Conservation (phyloP, 92 coral and sea anemone species). For the Epizoanthus illoricatus region DNA sequence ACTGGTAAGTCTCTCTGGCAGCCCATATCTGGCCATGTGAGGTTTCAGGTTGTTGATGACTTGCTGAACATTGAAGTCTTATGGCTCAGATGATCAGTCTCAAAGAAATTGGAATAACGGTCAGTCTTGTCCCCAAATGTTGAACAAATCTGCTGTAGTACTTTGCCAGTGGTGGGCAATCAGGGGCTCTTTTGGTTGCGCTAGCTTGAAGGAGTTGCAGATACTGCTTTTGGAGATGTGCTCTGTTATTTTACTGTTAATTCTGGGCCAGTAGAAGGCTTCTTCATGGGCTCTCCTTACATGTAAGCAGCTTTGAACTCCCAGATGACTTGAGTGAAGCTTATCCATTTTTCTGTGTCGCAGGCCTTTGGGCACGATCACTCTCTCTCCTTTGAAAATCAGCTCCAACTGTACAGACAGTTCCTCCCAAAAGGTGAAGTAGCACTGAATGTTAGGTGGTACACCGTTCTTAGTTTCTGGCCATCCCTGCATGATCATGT, state of each 20-base stretch:
- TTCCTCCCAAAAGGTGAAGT: slow-evolving; percentile 35
- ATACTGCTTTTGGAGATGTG: too few species aligned
- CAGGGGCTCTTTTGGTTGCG: too few species aligned
- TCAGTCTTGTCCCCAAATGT: not conserved
- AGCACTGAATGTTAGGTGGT: not conserved
- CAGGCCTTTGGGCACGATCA: slow-evolving; percentile 39
- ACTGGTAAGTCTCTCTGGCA: slow-evolving; percentile 40
- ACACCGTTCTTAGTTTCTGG: slow-evolving; percentile 22
- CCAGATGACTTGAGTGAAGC: too few species aligned
- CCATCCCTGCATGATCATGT: not conserved
- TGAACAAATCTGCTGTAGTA: slow-evolving; percentile 42
- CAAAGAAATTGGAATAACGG: too few species aligned
- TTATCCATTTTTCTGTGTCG: slow-evolving; percentile 10
- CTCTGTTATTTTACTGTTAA: too few species aligned
- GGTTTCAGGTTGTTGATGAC: slow-evolving; percentile 43
- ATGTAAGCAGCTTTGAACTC: too few species aligned
- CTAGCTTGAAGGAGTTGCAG: too few species aligned
- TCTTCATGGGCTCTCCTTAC: too few species aligned
- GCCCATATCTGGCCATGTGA: slow-evolving; percentile 8
- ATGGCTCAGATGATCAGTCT: slow-evolving; percentile 22
- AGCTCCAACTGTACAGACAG: slow-evolving; percentile 39
- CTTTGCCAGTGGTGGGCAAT: slow-evolving; percentile 29
- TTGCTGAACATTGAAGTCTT: slow-evolving; percentile 37
- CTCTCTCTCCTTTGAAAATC: slow-evolving; percentile 42
- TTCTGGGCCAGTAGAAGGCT: too few species aligned